A percentile compares a stretch with the other conserved stretches of the same genome.
Conservation (phyloP, 1,140 invertebrate species). For the Bombyx mandarina region DNA sequence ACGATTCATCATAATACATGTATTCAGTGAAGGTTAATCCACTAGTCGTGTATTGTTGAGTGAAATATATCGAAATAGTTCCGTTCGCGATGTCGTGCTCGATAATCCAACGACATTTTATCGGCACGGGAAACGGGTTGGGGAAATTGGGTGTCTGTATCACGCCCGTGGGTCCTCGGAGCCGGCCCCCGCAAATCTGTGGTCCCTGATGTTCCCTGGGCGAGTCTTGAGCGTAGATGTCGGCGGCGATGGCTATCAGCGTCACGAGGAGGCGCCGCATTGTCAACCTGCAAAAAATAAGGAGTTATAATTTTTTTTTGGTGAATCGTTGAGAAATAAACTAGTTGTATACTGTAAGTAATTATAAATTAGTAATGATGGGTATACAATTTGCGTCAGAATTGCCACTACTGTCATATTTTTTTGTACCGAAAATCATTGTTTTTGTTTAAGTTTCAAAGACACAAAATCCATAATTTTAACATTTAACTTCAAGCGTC, state of each 20-base stretch:
- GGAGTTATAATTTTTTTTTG: neutral
- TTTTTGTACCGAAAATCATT: no score
- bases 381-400: no score
- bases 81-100: constrained; percentile 77
- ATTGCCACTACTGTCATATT: no score
- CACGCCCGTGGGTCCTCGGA: constrained; percentile 75
- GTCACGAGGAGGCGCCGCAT: constrained; percentile 42
- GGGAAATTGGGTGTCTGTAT: constrained; percentile 90
- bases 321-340: no score
- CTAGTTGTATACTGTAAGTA: no score
- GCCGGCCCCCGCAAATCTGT: constrained; percentile 74
- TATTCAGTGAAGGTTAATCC: constrained; percentile 88
- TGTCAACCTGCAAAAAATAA: constrained; percentile 47
- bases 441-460: no score
- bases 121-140: constrained; percentile 81
- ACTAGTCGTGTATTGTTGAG: constrained; percentile 87
- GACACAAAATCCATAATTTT: no score
- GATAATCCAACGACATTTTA: constrained; percentile 89
- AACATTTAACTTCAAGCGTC: no score
- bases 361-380: no score
- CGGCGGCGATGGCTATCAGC: constrained; percentile 33
- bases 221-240: constrained; percentile 26
- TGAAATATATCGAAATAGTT: constrained; percentile 88
- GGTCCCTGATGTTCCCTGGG: constrained; percentile 47
- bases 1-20: constrained; percentile 81